These are phyloP conservation scores for Coracopsis vasa DNA, from an alignment of 2,113 vertebrate genomes.

Conservation along the genomic window DNA sequence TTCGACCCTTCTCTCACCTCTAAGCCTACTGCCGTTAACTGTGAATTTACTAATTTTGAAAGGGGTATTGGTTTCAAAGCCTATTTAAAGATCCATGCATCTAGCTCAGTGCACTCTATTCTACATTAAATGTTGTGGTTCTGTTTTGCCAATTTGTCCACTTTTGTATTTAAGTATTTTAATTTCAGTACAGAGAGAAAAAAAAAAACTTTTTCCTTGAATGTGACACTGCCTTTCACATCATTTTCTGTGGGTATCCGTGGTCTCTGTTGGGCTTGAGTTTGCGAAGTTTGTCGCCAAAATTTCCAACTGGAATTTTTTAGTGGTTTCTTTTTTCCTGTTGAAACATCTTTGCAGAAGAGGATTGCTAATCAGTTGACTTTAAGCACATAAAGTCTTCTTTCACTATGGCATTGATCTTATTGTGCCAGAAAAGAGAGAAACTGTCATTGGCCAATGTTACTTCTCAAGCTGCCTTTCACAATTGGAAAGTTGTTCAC, in stretches of 20 bases:
- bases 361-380: conserved; percentile 8
- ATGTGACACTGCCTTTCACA: conserved; percentile 50
- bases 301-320: conserved; percentile 45
- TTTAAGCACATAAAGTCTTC: neutral
- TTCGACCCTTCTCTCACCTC: conserved; percentile 98
- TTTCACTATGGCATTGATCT: conserved; percentile 24
- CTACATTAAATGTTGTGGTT: conserved; percentile 76
- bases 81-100: conserved; percentile 78
- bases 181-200: conserved; percentile 75
- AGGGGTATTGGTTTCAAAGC: conserved; percentile 74
- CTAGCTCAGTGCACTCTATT: conserved; percentile 76
- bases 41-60: conserved; percentile 78
- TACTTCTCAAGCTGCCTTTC: conserved; percentile 23
- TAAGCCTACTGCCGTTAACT: conserved; percentile 84
- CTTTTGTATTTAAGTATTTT: conserved; percentile 81
- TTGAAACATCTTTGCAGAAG: conserved; percentile 47
- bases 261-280: conserved; percentile 26
- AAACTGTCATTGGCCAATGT: neutral
- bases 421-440: conserved; percentile 25
- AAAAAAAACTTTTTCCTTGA: conserved; percentile 62
- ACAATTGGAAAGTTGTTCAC: neutral
- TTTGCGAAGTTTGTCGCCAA: conserved; percentile 50
- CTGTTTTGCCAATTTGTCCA: conserved; percentile 76
- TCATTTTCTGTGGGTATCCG: neutral
- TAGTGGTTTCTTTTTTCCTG: neutral